phyloP scores from a whole-genome alignment of 1,140 invertebrate genomes.

The Dryas iulia region DNA sequence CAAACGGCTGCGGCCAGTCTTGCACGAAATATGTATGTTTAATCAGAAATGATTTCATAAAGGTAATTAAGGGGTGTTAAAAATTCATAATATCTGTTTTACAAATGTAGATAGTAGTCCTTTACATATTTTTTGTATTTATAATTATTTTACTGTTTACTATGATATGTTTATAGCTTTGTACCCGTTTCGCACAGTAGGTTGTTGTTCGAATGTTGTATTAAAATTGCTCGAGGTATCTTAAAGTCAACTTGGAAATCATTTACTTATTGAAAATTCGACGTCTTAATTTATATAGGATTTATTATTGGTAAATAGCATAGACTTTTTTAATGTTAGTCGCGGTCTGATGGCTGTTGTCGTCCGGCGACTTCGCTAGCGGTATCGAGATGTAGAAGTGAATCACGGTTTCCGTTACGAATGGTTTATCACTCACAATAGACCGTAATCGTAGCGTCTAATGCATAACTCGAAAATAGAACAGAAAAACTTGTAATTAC shows the following conservation, averaged over 20 bases:
- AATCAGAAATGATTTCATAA: conserved; percentile 2
- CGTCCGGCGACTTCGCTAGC: conserved; percentile 33
- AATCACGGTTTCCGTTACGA: conserved; percentile 40
- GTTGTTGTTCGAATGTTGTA: too few relatives aligned
- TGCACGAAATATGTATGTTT: background rate
- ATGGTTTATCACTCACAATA: conserved; percentile 36
- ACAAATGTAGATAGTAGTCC: too few relatives aligned
- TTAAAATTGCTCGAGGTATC: too few relatives aligned
- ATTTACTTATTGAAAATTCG: background rate
- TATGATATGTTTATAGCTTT: too few relatives aligned
- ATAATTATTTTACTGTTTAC: too few relatives aligned
- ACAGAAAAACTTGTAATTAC: conserved; percentile 22
- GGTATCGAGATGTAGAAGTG: conserved; percentile 41
- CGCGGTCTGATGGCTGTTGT: conserved; percentile 37
- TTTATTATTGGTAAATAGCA: background rate
- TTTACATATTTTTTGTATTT: too few relatives aligned
- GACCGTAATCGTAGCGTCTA: conserved; percentile 21
- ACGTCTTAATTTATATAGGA: background rate
- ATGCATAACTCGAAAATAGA: conserved; percentile 11
- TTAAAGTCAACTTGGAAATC: too few relatives aligned
- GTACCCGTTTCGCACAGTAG: too few relatives aligned
- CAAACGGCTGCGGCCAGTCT: background rate
- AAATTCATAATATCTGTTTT: background rate
- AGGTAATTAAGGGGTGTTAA: background rate
- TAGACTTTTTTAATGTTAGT: conserved; percentile 15